These are phyloP conservation scores for Busseola fusca DNA, from an alignment of 2,888 invertebrate species.

Conservation along the genomic window DNA sequence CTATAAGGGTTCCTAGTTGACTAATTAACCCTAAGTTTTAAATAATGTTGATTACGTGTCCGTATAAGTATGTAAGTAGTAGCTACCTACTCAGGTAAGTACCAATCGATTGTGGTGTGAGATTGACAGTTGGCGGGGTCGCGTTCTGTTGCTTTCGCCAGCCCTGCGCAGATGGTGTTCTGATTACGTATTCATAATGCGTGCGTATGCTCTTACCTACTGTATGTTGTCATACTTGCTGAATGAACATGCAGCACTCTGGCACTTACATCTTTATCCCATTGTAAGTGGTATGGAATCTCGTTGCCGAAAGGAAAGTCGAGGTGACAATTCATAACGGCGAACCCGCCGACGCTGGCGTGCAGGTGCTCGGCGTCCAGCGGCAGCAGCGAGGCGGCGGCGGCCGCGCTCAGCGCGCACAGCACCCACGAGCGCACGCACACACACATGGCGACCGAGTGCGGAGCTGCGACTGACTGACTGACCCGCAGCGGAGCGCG, in stretches of 20 bases:
- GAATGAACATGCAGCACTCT: conserved; percentile 7
- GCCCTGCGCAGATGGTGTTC: not conserved
- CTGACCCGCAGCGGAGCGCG: conserved; percentile 41
- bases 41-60: too few relatives aligned
- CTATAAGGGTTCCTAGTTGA: too few relatives aligned
- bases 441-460: conserved; percentile 35
- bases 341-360: conserved; percentile 93
- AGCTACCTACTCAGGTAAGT: too few relatives aligned
- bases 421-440: conserved; percentile 30
- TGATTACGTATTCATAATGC: not conserved
- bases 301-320: conserved; percentile 96
- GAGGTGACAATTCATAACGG: conserved; percentile 94
- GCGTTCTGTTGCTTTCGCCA: not conserved
- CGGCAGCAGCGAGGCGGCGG: conserved; percentile 76
- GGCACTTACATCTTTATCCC: conserved; percentile 96
- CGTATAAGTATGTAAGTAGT: too few relatives aligned
- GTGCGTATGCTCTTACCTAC: conserved; percentile 6
- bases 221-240: not conserved
- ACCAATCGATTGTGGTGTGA: not conserved
- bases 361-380: conserved; percentile 86
- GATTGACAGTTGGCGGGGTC: not conserved
- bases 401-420: conserved; percentile 37
- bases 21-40: too few relatives aligned
- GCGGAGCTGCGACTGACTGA: conserved; percentile 23
- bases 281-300: conserved; percentile 95